A percentile compares a stretch with the other conserved stretches of the same genome.
These are phyloP conservation scores for Hepsetus odoe DNA, from an alignment of 2,113 vertebrate species.

Conservation along the genomic window DNA sequence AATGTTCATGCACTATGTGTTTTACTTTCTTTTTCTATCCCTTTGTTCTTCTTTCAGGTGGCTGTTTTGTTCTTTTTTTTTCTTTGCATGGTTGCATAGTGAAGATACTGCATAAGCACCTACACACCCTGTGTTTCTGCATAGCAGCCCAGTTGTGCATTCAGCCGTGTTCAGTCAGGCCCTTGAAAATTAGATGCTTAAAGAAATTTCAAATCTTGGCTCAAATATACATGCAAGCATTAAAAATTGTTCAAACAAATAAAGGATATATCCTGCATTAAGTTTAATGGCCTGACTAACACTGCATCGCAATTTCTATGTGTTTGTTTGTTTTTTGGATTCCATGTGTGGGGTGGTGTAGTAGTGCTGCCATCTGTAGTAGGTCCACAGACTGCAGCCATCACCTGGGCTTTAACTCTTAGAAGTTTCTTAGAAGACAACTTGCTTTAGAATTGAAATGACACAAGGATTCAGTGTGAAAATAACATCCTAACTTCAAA, in stretches of 20 bases:
- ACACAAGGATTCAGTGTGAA: no score
- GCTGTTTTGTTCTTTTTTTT: conserved; percentile 56
- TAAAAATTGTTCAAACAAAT: no score
- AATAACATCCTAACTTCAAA: no score
- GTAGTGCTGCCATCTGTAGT: conserved; percentile 17
- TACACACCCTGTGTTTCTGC: conserved; percentile 51
- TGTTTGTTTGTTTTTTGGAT: conserved; percentile 8
- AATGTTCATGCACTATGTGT: neutral
- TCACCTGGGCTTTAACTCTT: neutral
- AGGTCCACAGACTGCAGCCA: neutral
- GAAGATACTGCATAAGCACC: conserved; percentile 39
- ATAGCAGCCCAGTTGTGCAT: conserved; percentile 40
- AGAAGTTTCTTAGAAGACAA: no score
- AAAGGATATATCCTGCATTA: neutral
- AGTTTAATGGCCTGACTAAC: conserved; percentile 64
- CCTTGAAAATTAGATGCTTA: no score
- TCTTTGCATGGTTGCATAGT: conserved; percentile 65
- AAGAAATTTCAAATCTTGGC: no score
- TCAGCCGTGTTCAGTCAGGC: conserved; percentile 33
- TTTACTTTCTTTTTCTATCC: conserved; percentile 20
- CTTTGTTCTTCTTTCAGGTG: conserved; percentile 42
- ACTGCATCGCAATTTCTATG: conserved; percentile 2
- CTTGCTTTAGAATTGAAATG: no score
- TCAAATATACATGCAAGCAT: no score
- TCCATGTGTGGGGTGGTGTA: neutral